Evolutionary conservation across 2,113 vertebrate genomes (phyloP).

Genomic region (Eclectus roratus): DNA sequence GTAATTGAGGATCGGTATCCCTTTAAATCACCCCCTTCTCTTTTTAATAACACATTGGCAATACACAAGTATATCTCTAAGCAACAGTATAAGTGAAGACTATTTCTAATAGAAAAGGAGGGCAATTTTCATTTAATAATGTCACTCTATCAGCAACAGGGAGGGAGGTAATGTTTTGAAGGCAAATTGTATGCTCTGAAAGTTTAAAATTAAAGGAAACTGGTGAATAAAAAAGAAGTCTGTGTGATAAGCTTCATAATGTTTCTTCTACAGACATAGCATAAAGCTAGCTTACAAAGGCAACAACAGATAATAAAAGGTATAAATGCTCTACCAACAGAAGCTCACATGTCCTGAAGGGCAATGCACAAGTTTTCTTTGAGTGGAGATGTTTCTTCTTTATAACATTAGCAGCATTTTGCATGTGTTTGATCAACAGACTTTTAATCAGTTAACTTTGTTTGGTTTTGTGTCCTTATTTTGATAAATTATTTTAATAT

Average conservation of each 20-base stretch:
- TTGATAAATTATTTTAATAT: slow-evolving; percentile 74
- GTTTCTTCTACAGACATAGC: not conserved
- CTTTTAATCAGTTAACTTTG: slow-evolving; percentile 61
- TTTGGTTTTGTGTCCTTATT: slow-evolving; percentile 66
- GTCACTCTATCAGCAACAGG: not conserved
- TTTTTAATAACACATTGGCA: not conserved
- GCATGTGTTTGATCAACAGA: slow-evolving; percentile 53
- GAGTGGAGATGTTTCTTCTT: slow-evolving; percentile 25
- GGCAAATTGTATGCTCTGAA: not conserved
- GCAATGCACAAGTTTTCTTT: slow-evolving; percentile 8
- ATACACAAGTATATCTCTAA: not conserved
- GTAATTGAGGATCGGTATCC: not conserved
- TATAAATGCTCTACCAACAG: not conserved
- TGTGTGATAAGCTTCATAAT: not conserved
- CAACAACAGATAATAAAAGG: not conserved
- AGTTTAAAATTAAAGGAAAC: not conserved
- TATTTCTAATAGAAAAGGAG: not conserved
- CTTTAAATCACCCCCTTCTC: not conserved
- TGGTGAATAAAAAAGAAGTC: not conserved
- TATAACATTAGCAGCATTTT: slow-evolving; percentile 58
- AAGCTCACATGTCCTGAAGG: slow-evolving; percentile 23
- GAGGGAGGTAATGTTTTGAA: not conserved
- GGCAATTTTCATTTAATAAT: not conserved
- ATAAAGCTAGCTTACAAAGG: slow-evolving; percentile 6
- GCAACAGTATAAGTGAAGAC: not conserved